These are phyloP conservation scores for Cryptops parisi DNA, from an alignment of 2,888 invertebrate species.

Conservation along the genomic window DNA sequence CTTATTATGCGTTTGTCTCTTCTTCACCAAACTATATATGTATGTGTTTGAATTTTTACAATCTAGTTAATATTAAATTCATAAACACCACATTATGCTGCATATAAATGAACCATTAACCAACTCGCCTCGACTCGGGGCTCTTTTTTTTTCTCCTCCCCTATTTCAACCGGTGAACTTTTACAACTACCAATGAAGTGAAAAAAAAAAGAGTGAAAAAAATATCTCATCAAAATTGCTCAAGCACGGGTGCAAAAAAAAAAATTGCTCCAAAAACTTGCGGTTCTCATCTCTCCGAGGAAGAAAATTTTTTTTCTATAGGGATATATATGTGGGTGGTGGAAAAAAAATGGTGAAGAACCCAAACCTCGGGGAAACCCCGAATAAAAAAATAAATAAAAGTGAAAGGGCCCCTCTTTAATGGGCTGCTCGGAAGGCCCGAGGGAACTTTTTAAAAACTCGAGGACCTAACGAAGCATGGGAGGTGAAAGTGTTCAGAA, in stretches of 20 bases:
- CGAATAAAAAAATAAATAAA: neutral
- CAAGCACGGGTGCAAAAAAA: too few species aligned
- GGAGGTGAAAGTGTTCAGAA: too few species aligned
- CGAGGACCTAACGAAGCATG: too few species aligned
- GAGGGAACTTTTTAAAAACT: too few species aligned
- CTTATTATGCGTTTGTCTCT: constrained; percentile 11
- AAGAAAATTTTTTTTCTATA: too few species aligned
- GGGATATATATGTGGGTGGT: too few species aligned
- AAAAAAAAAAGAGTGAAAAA: neutral
- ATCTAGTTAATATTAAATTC: constrained; percentile 16
- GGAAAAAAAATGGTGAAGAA: too few species aligned
- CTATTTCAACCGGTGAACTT: neutral
- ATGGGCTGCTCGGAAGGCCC: too few species aligned
- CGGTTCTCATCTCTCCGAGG: too few species aligned
- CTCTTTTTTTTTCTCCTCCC: constrained; percentile 7
- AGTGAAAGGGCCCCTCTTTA: neutral
- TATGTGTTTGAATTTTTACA: constrained; percentile 15
- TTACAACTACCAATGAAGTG: neutral
- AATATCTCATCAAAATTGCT: neutral
- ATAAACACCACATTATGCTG: constrained; percentile 15
- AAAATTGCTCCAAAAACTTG: too few species aligned
- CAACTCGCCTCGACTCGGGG: neutral
- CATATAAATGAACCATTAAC: constrained; percentile 16
- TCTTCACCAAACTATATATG: too few species aligned
- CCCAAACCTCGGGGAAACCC: neutral